Evolutionary conservation across 2,888 invertebrate species (phyloP).

Genomic region (Pristionchus entomophagus): DNA sequence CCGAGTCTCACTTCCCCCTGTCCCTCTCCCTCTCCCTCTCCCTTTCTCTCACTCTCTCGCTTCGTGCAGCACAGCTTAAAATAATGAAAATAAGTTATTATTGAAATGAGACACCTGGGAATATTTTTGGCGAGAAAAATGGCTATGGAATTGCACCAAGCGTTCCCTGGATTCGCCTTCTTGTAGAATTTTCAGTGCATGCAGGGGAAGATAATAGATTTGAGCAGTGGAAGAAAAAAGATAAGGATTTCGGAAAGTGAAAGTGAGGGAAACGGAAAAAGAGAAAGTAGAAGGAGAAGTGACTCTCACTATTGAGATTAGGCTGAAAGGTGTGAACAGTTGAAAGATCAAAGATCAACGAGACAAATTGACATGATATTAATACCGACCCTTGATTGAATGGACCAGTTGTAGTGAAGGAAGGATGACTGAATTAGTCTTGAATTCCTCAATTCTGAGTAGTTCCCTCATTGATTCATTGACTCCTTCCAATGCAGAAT

Average conservation of each 20-base stretch:
- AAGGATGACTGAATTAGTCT: conserved; percentile 63
- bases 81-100: background rate
- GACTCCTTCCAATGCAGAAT: conserved; percentile 72
- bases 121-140: background rate
- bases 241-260: conserved; percentile 20
- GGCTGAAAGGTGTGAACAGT: background rate
- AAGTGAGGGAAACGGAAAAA: conserved; percentile 4
- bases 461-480: conserved; percentile 73
- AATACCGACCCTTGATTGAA: conserved; percentile 58
- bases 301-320: background rate
- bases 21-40: too few relatives aligned
- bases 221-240: background rate
- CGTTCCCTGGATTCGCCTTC: background rate
- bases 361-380: background rate
- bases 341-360: background rate
- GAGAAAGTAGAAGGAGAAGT: background rate
- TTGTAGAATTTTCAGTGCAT: background rate
- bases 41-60: too few relatives aligned
- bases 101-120: background rate
- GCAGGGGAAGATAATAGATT: background rate
- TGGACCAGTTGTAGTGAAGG: conserved; percentile 65
- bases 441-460: conserved; percentile 65
- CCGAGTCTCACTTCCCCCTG: background rate
- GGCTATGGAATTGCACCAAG: background rate
- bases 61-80: too few relatives aligned